phyloP scores from a whole-genome alignment of 2,888 invertebrate species.

The Oscheius sp. region DNA sequence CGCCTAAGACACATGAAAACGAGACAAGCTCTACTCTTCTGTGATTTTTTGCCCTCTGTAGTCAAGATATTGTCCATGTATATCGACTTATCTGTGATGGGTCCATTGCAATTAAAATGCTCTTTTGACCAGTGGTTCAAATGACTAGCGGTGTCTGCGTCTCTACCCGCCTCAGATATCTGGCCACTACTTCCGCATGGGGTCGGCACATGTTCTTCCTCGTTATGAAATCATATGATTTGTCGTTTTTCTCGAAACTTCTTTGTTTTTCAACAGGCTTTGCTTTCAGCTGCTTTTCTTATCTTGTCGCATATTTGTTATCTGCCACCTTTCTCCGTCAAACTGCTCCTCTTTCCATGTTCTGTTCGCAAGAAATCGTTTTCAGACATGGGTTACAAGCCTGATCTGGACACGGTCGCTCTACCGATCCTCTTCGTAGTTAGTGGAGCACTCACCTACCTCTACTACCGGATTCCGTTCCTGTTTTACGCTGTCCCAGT shows the following conservation, averaged over 20 bases:
- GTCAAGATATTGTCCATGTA: too few relatives aligned
- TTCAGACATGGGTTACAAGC: constrained; percentile 28
- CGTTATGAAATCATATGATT: constrained; percentile 5
- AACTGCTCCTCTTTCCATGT: neutral
- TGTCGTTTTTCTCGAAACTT: neutral
- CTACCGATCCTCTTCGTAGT: constrained; percentile 14
- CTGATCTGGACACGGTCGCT: constrained; percentile 26
- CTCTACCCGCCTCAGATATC: constrained; percentile 2
- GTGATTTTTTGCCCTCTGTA: too few relatives aligned
- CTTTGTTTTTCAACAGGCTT: neutral
- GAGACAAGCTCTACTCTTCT: too few relatives aligned
- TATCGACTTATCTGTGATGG: too few relatives aligned
- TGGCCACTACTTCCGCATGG: neutral
- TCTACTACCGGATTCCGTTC: constrained; percentile 17
- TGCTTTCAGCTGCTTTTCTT: neutral
- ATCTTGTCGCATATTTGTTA: neutral
- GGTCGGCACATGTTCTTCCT: constrained; percentile 1
- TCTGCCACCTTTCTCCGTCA: neutral
- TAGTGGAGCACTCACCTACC: constrained; percentile 8
- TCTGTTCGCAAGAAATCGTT: neutral
- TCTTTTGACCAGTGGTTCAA: neutral
- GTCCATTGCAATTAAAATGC: too few relatives aligned
- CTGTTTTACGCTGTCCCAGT: constrained; percentile 24
- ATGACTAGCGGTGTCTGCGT: constrained; percentile 16
- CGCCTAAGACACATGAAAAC: too few relatives aligned